Percentiles rank a stretch among this genome's conserved stretches.
Evolutionary conservation across 2,113 vertebrate species (phyloP).

Genomic region (Anguilla japonica): DNA sequence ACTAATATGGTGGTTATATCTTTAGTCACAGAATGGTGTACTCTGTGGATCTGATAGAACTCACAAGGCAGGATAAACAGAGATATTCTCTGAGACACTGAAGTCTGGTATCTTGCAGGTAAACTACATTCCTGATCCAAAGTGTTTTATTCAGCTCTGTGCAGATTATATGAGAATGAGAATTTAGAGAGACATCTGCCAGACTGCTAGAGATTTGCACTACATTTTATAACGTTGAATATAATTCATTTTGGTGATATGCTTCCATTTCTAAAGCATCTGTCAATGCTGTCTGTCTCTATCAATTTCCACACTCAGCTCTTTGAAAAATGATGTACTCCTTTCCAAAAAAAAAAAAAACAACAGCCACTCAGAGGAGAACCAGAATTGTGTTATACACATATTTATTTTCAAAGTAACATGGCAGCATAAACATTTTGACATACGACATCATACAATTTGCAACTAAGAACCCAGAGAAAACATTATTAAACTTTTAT

Average conservation of each 20-base stretch:
- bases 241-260: neutral
- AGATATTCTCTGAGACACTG: neutral
- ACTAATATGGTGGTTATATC: too few species aligned
- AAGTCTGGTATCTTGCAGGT: neutral
- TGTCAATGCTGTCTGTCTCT: neutral
- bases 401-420: neutral
- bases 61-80: neutral
- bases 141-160: neutral
- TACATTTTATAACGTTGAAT: neutral
- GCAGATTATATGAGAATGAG: constrained; percentile 1
- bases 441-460: neutral
- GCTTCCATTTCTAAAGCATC: neutral
- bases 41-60: neutral
- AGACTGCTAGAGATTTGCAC: neutral
- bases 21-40: neutral
- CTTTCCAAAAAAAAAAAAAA: neutral
- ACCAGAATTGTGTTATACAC: neutral
- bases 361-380: neutral
- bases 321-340: neutral
- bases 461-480: neutral
- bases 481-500: neutral
- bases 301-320: neutral
- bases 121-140: neutral
- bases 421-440: neutral
- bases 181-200: neutral